These are phyloP conservation scores for Horisme vitalbata DNA, from an alignment of 2,888 invertebrate genomes.

Conservation along the genomic window DNA sequence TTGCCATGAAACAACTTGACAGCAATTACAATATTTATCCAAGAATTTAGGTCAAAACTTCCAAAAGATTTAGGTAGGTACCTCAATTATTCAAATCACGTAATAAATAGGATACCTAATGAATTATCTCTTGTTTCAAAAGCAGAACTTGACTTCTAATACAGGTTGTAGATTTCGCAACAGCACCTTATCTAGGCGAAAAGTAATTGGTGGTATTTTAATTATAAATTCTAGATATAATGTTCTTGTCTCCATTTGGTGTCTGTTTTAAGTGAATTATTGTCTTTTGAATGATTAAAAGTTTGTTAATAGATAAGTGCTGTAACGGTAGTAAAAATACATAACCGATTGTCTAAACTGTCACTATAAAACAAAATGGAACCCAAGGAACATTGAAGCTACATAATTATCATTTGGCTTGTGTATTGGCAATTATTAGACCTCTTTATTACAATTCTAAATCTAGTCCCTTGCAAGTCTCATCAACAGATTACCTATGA, in stretches of 20 bases:
- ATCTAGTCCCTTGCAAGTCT: too few species aligned
- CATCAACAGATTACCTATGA: too few species aligned
- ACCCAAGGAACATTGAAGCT: too few species aligned
- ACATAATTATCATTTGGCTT: too few species aligned
- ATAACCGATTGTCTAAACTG: too few species aligned
- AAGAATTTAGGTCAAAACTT: constrained; percentile 11
- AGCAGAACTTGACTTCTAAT: constrained; percentile 27
- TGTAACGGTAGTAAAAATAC: too few species aligned
- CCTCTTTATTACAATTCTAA: too few species aligned
- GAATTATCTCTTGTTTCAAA: constrained; percentile 11
- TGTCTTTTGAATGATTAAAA: constrained; percentile 6
- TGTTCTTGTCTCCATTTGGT: constrained; percentile 22
- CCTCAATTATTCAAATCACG: constrained; percentile 16
- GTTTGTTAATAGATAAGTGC: too few species aligned
- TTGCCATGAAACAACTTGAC: too few species aligned
- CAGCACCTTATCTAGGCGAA: constrained; percentile 44
- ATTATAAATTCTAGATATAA: constrained; percentile 41
- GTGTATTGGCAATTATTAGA: too few species aligned
- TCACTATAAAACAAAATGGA: too few species aligned
- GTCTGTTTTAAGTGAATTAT: constrained; percentile 3
- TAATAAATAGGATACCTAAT: constrained; percentile 12
- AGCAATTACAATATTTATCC: neutral
- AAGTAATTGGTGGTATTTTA: constrained; percentile 44
- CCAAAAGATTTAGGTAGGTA: constrained; percentile 6
- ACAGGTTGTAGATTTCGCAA: constrained; percentile 44